phyloP scores from a whole-genome alignment of 1,140 invertebrate species.

The Sipha flava region DNA sequence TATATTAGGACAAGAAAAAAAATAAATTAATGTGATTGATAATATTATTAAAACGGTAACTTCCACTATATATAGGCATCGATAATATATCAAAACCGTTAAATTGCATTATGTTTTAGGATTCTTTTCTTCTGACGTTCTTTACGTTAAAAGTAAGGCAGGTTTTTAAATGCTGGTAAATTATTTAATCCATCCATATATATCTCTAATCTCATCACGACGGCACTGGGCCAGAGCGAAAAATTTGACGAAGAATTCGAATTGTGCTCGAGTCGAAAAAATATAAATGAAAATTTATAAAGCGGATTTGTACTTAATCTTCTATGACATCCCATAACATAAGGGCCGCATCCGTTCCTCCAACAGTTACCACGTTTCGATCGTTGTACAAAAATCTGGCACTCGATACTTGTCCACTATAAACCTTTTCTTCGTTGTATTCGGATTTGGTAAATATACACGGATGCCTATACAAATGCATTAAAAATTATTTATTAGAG shows the following conservation, averaged over 20 bases:
- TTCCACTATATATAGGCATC: neutral
- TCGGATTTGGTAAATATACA: constrained; percentile 73
- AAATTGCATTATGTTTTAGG: neutral
- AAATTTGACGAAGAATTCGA: neutral
- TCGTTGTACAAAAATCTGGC: constrained; percentile 78
- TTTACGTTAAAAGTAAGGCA: neutral
- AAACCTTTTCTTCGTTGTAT: constrained; percentile 79
- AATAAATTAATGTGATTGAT: neutral
- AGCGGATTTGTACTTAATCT: constrained; percentile 44
- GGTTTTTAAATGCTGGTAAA: constrained; percentile 11
- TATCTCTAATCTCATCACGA: neutral
- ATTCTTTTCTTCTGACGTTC: neutral
- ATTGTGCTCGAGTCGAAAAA: constrained; percentile 21
- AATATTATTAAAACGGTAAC: neutral
- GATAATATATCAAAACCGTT: neutral
- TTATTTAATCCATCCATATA: neutral
- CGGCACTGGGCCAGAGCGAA: neutral
- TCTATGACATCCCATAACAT: constrained; percentile 87
- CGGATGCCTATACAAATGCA: constrained; percentile 55
- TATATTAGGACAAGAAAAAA: neutral
- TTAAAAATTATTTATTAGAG: no score
- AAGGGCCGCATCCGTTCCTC: constrained; percentile 82
- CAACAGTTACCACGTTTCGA: constrained; percentile 74
- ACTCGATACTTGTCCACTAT: constrained; percentile 74
- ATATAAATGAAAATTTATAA: neutral